phyloP scores from a whole-genome alignment of 2,113 vertebrate genomes.

The Vulpes vulpes region DNA sequence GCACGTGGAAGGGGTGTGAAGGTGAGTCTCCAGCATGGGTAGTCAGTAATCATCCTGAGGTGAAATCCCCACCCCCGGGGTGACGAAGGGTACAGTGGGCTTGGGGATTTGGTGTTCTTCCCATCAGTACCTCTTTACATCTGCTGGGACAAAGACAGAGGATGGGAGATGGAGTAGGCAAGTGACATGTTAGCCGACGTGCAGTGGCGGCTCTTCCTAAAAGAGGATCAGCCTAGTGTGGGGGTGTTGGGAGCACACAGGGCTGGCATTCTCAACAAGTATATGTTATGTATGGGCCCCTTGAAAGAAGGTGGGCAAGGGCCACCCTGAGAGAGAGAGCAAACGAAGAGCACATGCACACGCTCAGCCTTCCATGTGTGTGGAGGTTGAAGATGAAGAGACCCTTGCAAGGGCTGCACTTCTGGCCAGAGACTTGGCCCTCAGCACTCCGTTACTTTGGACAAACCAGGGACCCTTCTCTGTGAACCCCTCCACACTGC shows the following conservation, averaged over 20 bases:
- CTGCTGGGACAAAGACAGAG: fast-evolving
- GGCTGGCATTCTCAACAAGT: not conserved
- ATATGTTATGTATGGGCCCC: not conserved
- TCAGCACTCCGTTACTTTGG: not conserved
- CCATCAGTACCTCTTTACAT: not conserved
- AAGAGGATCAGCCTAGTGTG: not conserved
- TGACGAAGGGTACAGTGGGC: fast-evolving
- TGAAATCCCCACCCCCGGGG: fast-evolving
- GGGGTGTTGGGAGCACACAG: not conserved
- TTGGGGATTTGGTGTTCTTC: fast-evolving
- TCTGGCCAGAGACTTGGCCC: not conserved
- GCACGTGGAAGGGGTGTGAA: fast-evolving
- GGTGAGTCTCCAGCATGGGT: fast-evolving
- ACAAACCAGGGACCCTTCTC: not conserved
- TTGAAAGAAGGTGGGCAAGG: fast-evolving
- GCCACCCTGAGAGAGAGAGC: fast-evolving
- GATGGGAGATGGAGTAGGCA: fast-evolving
- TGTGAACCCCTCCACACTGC: not conserved
- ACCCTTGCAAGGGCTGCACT: not conserved
- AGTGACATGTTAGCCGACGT: not conserved
- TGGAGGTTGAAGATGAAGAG: not conserved
- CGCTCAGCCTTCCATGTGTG: not conserved
- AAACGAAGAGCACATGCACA: fast-evolving
- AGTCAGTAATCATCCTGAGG: not conserved
- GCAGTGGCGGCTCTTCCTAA: no score